These are phyloP conservation scores for Apodemus agrarius DNA, from an alignment of 2,797 vertebrate genomes.

Conservation along the genomic window DNA sequence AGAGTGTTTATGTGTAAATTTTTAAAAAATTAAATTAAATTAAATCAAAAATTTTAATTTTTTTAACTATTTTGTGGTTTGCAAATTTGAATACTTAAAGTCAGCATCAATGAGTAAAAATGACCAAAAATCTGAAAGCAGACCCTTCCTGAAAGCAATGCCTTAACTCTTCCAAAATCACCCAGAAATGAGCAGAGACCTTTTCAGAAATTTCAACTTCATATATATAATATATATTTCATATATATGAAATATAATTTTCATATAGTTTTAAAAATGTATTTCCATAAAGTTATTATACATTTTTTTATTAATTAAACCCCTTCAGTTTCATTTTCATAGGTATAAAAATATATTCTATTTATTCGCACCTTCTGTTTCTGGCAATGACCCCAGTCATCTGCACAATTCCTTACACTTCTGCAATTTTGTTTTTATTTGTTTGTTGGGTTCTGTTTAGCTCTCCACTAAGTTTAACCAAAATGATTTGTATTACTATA, in stretches of 20 bases:
- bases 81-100: neutral
- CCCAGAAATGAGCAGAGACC: neutral
- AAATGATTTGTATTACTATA: no score
- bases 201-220: neutral
- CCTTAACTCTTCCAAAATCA: neutral
- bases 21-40: neutral
- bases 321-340: neutral
- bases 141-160: neutral
- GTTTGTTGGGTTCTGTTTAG: no score
- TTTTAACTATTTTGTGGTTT: neutral
- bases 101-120: neutral
- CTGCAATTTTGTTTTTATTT: neutral
- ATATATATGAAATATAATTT: no score
- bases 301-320: neutral
- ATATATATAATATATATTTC: no score
- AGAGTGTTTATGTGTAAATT: neutral
- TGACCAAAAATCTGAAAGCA: neutral
- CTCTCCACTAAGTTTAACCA: neutral
- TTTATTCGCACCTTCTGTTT: no score
- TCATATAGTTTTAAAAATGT: neutral
- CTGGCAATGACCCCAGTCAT: no score
- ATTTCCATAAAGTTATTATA: neutral
- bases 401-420: neutral
- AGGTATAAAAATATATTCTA: neutral
- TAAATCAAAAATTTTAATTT: neutral